Evolutionary conservation across 2,888 invertebrate species (phyloP).

Genomic region (Troilus luridus): DNA sequence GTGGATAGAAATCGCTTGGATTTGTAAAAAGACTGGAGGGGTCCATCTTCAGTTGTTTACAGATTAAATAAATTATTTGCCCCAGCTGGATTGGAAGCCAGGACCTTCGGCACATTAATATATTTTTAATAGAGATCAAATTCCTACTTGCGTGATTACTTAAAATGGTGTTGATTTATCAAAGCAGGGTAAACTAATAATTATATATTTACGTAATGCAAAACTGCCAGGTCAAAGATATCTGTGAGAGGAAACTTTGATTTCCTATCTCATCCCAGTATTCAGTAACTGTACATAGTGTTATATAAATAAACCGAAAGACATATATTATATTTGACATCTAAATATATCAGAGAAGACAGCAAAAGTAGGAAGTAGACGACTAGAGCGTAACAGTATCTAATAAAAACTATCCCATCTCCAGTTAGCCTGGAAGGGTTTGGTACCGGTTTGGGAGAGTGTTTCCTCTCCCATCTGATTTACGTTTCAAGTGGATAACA

Average conservation of each 20-base stretch:
- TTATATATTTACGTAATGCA: background rate
- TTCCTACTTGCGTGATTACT: too few relatives aligned
- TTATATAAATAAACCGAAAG: background rate
- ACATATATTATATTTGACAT: background rate
- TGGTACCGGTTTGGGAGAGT: background rate
- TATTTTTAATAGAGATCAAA: too few relatives aligned
- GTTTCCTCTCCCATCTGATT: background rate
- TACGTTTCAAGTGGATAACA: background rate
- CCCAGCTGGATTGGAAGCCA: too few relatives aligned
- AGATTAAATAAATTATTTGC: too few relatives aligned
- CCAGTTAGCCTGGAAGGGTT: background rate
- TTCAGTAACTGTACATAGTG: background rate
- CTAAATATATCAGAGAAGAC: constrained; percentile 11
- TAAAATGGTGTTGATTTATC: background rate
- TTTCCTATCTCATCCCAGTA: background rate
- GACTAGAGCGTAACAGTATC: background rate
- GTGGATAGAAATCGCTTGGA: too few relatives aligned
- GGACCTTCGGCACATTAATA: too few relatives aligned
- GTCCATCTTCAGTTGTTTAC: too few relatives aligned
- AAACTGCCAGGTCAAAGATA: background rate
- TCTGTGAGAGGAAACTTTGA: background rate
- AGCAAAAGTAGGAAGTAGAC: background rate
- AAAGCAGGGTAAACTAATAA: background rate
- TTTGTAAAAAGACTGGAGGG: too few relatives aligned
- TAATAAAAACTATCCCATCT: background rate